These are phyloP conservation scores for Galerucella nymphaeae DNA, from an alignment of 2,888 invertebrate species.

Conservation along the genomic window DNA sequence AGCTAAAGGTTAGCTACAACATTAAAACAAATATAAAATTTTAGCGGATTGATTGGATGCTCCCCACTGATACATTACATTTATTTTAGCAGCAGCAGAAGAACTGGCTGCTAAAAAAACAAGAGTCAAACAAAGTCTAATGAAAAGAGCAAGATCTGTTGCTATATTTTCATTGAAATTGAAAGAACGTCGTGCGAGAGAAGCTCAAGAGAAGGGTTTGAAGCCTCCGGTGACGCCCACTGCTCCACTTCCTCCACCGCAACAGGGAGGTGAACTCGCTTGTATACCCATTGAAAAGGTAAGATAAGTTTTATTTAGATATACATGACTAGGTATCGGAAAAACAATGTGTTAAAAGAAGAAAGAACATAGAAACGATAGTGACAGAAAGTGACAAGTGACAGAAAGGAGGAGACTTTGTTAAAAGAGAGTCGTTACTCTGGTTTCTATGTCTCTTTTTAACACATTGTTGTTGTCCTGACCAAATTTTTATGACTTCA, in stretches of 20 bases:
- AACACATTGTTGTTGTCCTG: too few species aligned
- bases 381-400: too few species aligned
- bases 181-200: constrained; percentile 80
- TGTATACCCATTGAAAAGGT: constrained; percentile 86
- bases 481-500: neutral
- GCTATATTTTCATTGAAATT: constrained; percentile 87
- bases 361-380: too few species aligned
- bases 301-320: neutral
- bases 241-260: constrained; percentile 63
- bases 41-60: neutral
- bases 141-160: constrained; percentile 86
- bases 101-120: constrained; percentile 75
- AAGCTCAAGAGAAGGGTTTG: constrained; percentile 77
- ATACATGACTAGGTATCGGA: too few species aligned
- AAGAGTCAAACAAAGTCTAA: constrained; percentile 77
- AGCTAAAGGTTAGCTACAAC: constrained; percentile 10
- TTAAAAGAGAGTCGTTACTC: too few species aligned
- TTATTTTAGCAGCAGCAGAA: constrained; percentile 67
- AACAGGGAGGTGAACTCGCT: constrained; percentile 84
- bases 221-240: constrained; percentile 63
- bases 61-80: neutral
- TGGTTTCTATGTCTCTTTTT: too few species aligned
- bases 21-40: neutral
- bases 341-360: too few species aligned
- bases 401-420: too few species aligned